Percentiles rank a stretch among this genome's conserved stretches.
phyloP scores from a whole-genome alignment of 2,113 vertebrate genomes.

The Mus spicilegus region DNA sequence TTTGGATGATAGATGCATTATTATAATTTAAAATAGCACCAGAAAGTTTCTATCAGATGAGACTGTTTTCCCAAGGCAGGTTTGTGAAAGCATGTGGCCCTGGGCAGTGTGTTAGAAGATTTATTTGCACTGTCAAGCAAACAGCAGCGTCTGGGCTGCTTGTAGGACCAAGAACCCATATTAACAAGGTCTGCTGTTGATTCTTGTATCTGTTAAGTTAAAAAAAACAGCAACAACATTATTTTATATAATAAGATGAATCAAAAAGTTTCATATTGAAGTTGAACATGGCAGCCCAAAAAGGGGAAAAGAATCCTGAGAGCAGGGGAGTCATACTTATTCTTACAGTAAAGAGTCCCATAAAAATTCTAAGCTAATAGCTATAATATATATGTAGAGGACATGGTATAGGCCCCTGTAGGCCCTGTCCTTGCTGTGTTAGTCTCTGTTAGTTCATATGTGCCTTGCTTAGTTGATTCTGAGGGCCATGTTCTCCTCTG shows the following conservation, averaged over 20 bases:
- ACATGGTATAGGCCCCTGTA: neutral
- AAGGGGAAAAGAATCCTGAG: neutral
- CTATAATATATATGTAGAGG: neutral
- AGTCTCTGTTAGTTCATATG: neutral
- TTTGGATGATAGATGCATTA: neutral
- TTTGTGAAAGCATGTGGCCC: neutral
- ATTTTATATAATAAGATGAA: neutral
- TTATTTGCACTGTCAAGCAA: neutral
- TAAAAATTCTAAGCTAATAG: neutral
- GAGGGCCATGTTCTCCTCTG: neutral
- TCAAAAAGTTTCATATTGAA: neutral
- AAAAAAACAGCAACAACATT: neutral
- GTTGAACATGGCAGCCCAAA: neutral
- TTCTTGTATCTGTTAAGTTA: neutral
- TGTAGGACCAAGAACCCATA: neutral
- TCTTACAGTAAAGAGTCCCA: neutral
- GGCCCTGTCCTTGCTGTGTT: neutral
- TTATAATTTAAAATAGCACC: neutral
- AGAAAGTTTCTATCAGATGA: neutral
- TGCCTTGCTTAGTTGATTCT: neutral
- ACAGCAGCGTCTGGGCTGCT: neutral
- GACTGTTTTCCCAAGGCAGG: neutral
- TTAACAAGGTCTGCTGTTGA: neutral
- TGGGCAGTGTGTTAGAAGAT: neutral
- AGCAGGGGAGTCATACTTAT: neutral